Evolutionary conservation across 2,113 vertebrate species (phyloP), one percentile per base, ranked within the genome.

Genomic region (Amblyopsis rosae): DNA sequence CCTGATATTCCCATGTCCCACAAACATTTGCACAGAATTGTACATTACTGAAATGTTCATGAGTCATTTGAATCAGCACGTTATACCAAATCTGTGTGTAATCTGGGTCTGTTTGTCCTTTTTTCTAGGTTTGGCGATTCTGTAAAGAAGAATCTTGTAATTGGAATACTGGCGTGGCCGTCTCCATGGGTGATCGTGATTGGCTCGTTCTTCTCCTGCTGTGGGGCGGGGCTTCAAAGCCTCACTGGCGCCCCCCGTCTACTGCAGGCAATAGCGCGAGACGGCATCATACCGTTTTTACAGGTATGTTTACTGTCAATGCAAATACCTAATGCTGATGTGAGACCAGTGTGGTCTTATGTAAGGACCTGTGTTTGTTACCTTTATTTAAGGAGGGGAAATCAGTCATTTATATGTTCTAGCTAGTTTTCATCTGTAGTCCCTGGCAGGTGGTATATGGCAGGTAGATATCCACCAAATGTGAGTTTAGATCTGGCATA

Each of bases 181-280:
- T 99, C 97, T 7, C 95, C 95, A 0, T 98, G 95, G 96, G 94
- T 99, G 61, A 98, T 99, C 65, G 95, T 99, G 77, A 99, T 99
- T 12, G 97, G 97, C 70, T 98, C 97, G 0, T 99, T 99, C 87
- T 99, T 99, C 86, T 98, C 96, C 56, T 98, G 96, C 0, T 98
- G 95, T n/a, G 96, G 96, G 9, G 96, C 96, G 0, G 96, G 95
- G 55, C 93, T 99, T 12, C 97, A 99, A 87, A 98, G 96, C 65
- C 95, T 99, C 60, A 98, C 96, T 0, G 96, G 96, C 4, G 97
- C 97, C 0, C 96, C 97, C 0, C 94, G 96, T 19, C 91, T 98
- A 61, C 72, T 99, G 75, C 97, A 99, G 89, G 96, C 97, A 76
- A 98, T 99, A 2, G 96, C 97, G 59, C 93, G 95, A 0, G 97